Base-by-base conservation (phyloP, 2,113 vertebrate genomes). In the Glaucomys volans region DNA sequence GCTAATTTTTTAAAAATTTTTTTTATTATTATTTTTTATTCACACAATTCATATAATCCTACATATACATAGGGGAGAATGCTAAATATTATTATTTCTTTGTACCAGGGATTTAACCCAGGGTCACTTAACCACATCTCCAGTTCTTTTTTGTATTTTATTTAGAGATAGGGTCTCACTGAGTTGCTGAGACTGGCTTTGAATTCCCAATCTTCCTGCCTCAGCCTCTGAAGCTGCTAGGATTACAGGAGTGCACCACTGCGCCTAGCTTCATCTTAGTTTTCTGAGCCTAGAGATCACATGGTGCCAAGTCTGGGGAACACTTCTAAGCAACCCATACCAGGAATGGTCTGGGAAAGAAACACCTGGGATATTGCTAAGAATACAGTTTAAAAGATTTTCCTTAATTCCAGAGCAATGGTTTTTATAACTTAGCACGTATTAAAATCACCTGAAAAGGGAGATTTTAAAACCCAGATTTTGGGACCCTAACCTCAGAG, bases 361-460 rank as follows among this genome's bases (percentile, higher is more conserved):
- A 87, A 75, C 64, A 42, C 42, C 62, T 79, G 28, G 37, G 52
- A 64, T 37, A 82, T 2, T 37, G 62, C 64, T 90, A 88, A 88
- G 69, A 94, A 80, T 57, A 30, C 42, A 57, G 52, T 57, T 28
- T 57, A 17, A 72, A 96, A 91, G 24, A 62, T 83, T 88, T 79
- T 77, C 28, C 40, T 89, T 96, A 92, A 91, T 71, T 92, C 32
- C 28, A 86, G 52, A 90, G 47, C n/a, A 84, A 47, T n/a, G 32
- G 20, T 90, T 94, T n/a, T 94, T 18, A 87, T 75, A 37, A 12
- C 1, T 64, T 74, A 71, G 35, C 3, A 13, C 13, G n/a, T 17
- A 80, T 87, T 62, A 90, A 90, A 90, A 90, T 87, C 59, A 75
- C 11, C 40, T 50, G 52, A 59, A 87, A 74, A 57, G 37, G 52